A percentile compares a stretch with the other conserved stretches of the same genome.
Conservation (phyloP, 1,140 invertebrate genomes). For the Aphelenchoides besseyi region DNA sequence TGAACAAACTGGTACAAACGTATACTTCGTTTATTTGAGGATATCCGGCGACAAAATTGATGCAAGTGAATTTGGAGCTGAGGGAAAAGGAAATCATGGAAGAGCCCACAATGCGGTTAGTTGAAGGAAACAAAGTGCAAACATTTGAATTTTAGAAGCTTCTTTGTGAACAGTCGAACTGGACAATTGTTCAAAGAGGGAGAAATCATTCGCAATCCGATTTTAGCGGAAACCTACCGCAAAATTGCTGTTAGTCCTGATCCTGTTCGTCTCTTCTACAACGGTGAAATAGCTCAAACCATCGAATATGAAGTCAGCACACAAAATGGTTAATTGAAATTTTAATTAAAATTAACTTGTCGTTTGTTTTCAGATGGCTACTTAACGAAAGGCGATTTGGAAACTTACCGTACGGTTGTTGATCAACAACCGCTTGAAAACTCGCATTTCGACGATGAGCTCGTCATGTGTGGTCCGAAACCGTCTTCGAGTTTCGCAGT, state of each 20-base stretch:
- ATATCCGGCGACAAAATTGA: constrained; percentile 71
- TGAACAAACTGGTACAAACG: not conserved
- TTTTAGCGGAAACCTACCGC: constrained; percentile 64
- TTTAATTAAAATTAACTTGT: not conserved
- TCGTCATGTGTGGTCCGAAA: constrained; percentile 48
- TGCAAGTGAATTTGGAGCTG: constrained; percentile 68
- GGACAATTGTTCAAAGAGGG: constrained; percentile 64
- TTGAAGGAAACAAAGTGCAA: not conserved
- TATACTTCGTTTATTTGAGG: constrained; percentile 72
- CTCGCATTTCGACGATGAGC: constrained; percentile 32
- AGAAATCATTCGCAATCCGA: constrained; percentile 63
- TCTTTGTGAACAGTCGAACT: constrained; percentile 63
- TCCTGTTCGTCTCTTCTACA: constrained; percentile 62
- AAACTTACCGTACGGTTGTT: constrained; percentile 68
- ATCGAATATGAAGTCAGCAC: constrained; percentile 51
- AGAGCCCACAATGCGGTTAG: constrained; percentile 47
- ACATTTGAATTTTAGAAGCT: constrained; percentile 45
- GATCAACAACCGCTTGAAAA: constrained; percentile 65
- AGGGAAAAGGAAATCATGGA: constrained; percentile 62
- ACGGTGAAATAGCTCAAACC: constrained; percentile 51
- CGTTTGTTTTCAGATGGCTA: constrained; percentile 68
- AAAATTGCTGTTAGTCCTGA: constrained; percentile 58
- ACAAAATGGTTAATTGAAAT: not conserved
- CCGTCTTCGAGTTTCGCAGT: constrained; percentile 48
- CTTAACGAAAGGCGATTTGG: constrained; percentile 74